Percentiles rank a stretch among this genome's conserved stretches.
These are phyloP conservation scores for Puntigrus tetrazona DNA, from an alignment of 2,113 vertebrate genomes.

Conservation along the genomic window DNA sequence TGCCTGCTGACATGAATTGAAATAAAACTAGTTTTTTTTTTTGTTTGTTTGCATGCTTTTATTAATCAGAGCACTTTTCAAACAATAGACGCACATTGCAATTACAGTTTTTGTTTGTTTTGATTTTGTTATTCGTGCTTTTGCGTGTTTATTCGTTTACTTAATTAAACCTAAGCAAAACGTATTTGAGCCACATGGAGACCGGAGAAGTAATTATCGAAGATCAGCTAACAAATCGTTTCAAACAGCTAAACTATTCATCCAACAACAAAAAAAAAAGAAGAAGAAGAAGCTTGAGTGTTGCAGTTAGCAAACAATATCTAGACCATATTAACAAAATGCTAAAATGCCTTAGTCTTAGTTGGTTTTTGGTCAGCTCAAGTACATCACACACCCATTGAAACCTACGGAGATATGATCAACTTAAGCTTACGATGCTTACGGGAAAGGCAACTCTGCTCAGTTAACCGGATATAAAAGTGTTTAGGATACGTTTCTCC, in stretches of 20 bases:
- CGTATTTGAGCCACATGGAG: background rate
- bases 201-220: slow-evolving; percentile 40
- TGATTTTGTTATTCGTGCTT: background rate
- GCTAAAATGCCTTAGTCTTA: background rate
- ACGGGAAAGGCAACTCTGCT: background rate
- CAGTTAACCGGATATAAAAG: background rate
- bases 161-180: background rate
- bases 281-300: too few relatives aligned
- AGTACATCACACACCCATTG: too few relatives aligned
- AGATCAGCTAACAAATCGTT: slow-evolving; percentile 78
- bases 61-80: background rate
- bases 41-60: too few relatives aligned
- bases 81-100: background rate
- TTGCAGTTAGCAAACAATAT: too few relatives aligned
- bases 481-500: background rate
- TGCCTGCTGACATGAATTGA: background rate
- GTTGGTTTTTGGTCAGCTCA: background rate
- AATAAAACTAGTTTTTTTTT: background rate
- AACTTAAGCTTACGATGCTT: too few relatives aligned
- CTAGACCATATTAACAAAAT: background rate
- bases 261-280: slow-evolving; percentile 50
- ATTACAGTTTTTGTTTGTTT: background rate
- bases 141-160: background rate
- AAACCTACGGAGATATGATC: too few relatives aligned
- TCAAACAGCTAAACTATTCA: slow-evolving; percentile 69